Evolutionary conservation across 2,888 invertebrate species (phyloP), one percentile per base, ranked within the genome.

Genomic region (Gymnosoma rotundatum): DNA sequence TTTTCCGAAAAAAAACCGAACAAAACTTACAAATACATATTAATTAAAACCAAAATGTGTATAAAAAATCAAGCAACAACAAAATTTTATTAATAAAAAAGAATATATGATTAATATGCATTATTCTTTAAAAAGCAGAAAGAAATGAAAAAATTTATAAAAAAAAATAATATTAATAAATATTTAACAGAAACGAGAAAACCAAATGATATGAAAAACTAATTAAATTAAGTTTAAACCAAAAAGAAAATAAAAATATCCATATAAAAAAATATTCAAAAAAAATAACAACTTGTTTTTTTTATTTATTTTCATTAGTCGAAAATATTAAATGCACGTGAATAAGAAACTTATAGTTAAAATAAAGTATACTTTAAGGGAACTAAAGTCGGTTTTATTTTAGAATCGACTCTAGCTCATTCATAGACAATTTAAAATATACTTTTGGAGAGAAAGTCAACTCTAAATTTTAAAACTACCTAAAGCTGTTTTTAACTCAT

Each of bases 31-130:
- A 48, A 48, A 6, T n/a, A 48, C 0, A n/a, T 48, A 48, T 48
- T 48, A 16, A 42, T n/a, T 8, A 58, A 16, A 32, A 32, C 18
- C 32, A 36, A 66, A 61, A 45, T 79, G 74, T 83, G 78, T 87
- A 88, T 86, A 88, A 88, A 66, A 87, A 76, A 86, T 83, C 83
- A 86, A 83, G 18, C 76, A 87, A 83, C 45, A 69, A 87, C 67
- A 60, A 79, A 78, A 78, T 50, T 66, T 80, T 73, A 75, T 72
- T 83, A 50, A 80, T 5, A 61, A 83, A 25, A 63, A 75, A 21
- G 58, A 75, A 38, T 58, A 75, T 66, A 83, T 83, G 83, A 76
- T 72, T 72, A 74, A 72, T 66, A 76, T 78, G 76, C 75, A 86
- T 76, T 83, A 74, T 72, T 85, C 81, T 86, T 70, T 80, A 72